These are phyloP conservation scores for Darevskia nairensis DNA, from an alignment of 2,797 vertebrate species.

Conservation along the genomic window DNA sequence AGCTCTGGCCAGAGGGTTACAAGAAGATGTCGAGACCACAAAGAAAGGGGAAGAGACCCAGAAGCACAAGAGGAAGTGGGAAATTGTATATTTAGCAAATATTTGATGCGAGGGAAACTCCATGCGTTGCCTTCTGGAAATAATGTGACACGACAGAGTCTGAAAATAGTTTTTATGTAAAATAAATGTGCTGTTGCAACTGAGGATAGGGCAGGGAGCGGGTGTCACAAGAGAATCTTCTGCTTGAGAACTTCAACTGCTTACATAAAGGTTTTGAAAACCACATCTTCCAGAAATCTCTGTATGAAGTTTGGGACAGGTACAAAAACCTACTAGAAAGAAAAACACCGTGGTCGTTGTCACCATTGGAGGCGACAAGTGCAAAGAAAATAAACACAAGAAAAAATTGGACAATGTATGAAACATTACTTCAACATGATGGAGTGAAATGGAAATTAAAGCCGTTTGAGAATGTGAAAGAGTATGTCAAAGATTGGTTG, in stretches of 20 bases:
- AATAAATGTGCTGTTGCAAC: neutral
- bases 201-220: neutral
- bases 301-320: too few species aligned
- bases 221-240: neutral
- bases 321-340: too few species aligned
- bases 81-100: neutral
- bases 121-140: conserved; percentile 1
- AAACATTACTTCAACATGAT: too few species aligned
- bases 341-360: too few species aligned
- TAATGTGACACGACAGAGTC: conserved; percentile 12
- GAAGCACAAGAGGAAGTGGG: neutral
- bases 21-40: neutral
- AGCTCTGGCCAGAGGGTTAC: neutral
- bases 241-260: neutral
- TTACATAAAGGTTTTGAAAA: too few species aligned
- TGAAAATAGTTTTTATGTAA: neutral
- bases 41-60: neutral
- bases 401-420: too few species aligned
- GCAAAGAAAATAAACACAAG: too few species aligned
- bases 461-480: too few species aligned
- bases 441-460: too few species aligned
- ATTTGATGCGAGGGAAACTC: neutral
- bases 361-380: too few species aligned
- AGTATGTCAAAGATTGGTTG: too few species aligned
- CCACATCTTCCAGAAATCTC: too few species aligned